These are phyloP conservation scores for Eupithecia exiguata DNA, from an alignment of 2,888 invertebrate species.

Conservation along the genomic window DNA sequence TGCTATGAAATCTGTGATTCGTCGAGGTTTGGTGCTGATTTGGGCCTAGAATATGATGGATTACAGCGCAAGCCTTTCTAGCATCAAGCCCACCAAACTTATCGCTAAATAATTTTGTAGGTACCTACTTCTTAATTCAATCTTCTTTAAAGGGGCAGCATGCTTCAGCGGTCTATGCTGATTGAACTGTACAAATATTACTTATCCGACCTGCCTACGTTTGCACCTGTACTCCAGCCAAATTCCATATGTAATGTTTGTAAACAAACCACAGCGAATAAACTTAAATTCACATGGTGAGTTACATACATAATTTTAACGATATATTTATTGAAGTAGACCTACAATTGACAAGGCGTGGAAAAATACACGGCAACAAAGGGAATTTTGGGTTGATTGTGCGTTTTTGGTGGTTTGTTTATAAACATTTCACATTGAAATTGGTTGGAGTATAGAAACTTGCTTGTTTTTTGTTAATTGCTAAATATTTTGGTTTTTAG, in stretches of 20 bases:
- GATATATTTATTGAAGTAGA: too few relatives aligned
- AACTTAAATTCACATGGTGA: too few relatives aligned
- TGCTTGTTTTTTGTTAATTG: neutral
- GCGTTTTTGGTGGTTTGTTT: too few relatives aligned
- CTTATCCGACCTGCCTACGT: neutral
- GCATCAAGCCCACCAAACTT: too few relatives aligned
- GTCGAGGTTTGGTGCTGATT: neutral
- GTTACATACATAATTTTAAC: neutral
- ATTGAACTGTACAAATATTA: neutral
- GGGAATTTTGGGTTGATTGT: too few relatives aligned
- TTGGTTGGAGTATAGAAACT: neutral
- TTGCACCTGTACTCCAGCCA: neutral
- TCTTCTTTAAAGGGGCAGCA: neutral
- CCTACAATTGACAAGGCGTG: too few relatives aligned
- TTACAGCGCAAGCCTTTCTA: too few relatives aligned
- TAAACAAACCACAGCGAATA: too few relatives aligned
- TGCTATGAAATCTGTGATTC: neutral
- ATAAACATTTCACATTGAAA: too few relatives aligned
- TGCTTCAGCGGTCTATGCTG: neutral
- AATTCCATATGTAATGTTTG: too few relatives aligned
- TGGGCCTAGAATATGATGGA: too few relatives aligned
- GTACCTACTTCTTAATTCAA: neutral
- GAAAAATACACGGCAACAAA: too few relatives aligned
- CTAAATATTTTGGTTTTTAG: constrained; percentile 35
- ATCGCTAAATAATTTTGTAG: neutral